These are phyloP conservation scores for Chiloscyllium punctatum DNA, from an alignment of 2,797 vertebrate species.

Conservation along the genomic window DNA sequence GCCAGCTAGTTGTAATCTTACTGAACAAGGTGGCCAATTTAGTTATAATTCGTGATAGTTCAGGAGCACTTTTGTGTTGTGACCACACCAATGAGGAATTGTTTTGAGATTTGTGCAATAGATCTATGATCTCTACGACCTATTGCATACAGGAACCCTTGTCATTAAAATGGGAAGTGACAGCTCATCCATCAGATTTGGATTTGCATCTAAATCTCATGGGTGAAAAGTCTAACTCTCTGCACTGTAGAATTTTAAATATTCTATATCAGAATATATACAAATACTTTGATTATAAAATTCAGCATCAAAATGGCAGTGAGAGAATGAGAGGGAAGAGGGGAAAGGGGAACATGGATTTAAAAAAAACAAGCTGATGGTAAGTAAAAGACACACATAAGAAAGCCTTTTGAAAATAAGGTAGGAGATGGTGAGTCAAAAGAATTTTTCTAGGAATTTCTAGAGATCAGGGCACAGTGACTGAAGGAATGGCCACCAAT, in stretches of 20 bases:
- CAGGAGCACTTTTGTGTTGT: background rate
- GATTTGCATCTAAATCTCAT: background rate
- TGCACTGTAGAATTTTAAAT: background rate
- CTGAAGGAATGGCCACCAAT: background rate
- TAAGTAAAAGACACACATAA: background rate
- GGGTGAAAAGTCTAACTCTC: background rate
- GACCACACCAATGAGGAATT: background rate
- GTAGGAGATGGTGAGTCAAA: background rate
- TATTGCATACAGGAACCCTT: background rate
- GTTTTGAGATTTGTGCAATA: too few relatives aligned
- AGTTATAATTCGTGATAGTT: background rate
- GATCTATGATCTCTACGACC: too few relatives aligned
- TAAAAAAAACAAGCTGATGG: background rate
- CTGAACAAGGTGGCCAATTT: background rate
- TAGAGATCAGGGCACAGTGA: background rate
- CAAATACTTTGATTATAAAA: background rate
- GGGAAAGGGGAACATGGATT: background rate
- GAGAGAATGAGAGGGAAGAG: background rate
- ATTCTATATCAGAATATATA: background rate
- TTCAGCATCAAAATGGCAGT: background rate
- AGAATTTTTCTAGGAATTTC: background rate
- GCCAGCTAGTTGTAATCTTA: background rate
- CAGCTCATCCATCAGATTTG: background rate
- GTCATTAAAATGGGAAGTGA: too few relatives aligned
- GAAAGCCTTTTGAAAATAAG: background rate